Evolutionary conservation across 2,888 invertebrate genomes (phyloP), one percentile per base, ranked within the genome.

Genomic region (Ommatoiulus sabulosus): DNA sequence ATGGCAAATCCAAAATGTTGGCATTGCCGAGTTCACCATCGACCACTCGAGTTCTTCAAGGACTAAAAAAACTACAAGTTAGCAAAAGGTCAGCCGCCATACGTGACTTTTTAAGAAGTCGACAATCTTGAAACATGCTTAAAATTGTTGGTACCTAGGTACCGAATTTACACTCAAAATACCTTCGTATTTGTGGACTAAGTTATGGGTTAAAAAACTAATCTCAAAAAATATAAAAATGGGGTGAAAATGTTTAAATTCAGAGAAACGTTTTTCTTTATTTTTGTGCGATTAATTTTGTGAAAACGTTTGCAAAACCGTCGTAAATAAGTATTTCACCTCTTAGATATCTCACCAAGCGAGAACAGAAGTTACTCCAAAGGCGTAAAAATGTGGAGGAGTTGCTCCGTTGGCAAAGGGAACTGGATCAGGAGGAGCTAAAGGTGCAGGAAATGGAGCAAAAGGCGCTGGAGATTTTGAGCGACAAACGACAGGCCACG

Each of bases 341-440:
- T 2, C 88, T 7, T 89, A 93, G 93, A 89, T 92, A 92, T 90
- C 90, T 93, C 89, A 92, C 92, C 86, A 91, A 91, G 84, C 90
- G 92, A 52, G 92, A 93, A 89, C 91, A 92, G 84, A 91, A 91
- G 85, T 90, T 93, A 84, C 90, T 91, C 86, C 91, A 92, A 89
- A 90, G 93, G 72, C 90, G 92, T 87, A 91, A 92, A 89, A 91
- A 92, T 87, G 92, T 92, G 12, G 92, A 92, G 88, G 92, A 92
- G 88, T 90, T 93, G 86, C 89, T 93, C 86, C 91, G 91, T 44
- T 93, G 93, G 93, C 92, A 92, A 90, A 90, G 91, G 89, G 90
- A 91, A 87, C 90, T 93, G 87, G 92, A 93, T 89, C 91, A 91
- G 48, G 92, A 92, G 90, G 93, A 93, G 90, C 90, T 91, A 48